These are phyloP conservation scores for Syngnathus floridae DNA, from an alignment of 2,113 vertebrate genomes.

Conservation along the genomic window DNA sequence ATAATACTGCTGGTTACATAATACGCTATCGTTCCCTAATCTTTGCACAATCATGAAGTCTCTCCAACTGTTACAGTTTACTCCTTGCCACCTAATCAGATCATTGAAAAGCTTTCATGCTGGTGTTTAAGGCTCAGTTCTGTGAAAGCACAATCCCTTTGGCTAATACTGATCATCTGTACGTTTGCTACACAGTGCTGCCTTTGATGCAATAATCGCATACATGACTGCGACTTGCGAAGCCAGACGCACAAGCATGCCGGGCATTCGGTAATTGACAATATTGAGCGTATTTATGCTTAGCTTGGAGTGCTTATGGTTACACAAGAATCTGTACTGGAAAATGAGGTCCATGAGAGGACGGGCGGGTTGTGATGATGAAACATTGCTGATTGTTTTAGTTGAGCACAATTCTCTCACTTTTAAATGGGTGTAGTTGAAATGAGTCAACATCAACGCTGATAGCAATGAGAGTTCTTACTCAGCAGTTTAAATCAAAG, in stretches of 20 bases:
- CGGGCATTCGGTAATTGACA: conserved; percentile 30
- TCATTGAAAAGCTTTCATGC: conserved; percentile 43
- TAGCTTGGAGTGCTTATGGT: not conserved
- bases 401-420: not conserved
- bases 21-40: not conserved
- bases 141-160: conserved; percentile 27
- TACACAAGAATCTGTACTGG: conserved; percentile 5
- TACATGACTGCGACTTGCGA: conserved; percentile 29
- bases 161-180: conserved; percentile 33
- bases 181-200: conserved; percentile 34
- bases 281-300: not conserved
- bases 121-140: conserved; percentile 39
- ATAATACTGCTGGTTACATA: not conserved
- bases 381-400: not conserved
- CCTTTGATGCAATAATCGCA: conserved; percentile 46
- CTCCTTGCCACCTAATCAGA: conserved; percentile 45
- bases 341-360: not conserved
- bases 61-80: conserved; percentile 14
- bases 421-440: not conserved
- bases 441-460: not conserved
- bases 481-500: not conserved
- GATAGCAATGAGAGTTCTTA: not conserved
- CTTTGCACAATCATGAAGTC: conserved; percentile 3
- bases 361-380: not conserved
- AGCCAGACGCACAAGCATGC: conserved; percentile 40